Conservation (phyloP, 37 sponge, comb jelly and placozoan genomes). For the Diacarnus erythraeanus region DNA sequence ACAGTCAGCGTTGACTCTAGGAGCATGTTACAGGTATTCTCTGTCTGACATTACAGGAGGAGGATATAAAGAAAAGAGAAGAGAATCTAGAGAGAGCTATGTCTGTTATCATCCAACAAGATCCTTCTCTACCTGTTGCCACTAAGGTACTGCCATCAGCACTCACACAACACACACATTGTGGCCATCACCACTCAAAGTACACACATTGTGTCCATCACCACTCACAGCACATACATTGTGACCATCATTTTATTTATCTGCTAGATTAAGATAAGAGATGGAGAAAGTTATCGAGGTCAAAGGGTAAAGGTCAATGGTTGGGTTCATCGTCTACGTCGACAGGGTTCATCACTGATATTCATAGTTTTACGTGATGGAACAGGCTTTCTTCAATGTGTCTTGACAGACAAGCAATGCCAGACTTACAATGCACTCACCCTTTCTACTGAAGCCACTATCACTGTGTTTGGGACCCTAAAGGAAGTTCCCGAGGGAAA, state of each 20-base stretch:
- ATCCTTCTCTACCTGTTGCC: constrained; percentile 77
- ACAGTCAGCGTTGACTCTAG: background rate
- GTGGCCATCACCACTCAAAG: too few species aligned
- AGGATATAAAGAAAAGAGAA: constrained; percentile 75
- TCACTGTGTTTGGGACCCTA: constrained; percentile 74
- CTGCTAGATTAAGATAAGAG: constrained; percentile 69
- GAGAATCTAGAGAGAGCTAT: constrained; percentile 90
- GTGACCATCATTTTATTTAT: background rate
- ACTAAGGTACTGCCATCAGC: constrained; percentile 24
- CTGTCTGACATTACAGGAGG: constrained; percentile 35
- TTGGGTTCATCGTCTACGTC: constrained; percentile 91
- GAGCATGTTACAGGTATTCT: background rate
- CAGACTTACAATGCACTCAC: constrained; percentile 87
- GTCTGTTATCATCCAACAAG: constrained; percentile 62
- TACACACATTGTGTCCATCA: too few species aligned
- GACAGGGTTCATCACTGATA: constrained; percentile 85
- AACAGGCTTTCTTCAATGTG: constrained; percentile 92
- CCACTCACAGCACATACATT: too few species aligned
- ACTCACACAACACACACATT: background rate
- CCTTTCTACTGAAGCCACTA: constrained; percentile 81
- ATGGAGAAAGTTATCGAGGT: constrained; percentile 30
- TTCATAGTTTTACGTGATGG: constrained; percentile 96
- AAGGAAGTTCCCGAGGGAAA: constrained; percentile 83
- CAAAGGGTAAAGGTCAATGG: constrained; percentile 76
- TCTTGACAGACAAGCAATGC: constrained; percentile 84